Conservation (phyloP, 2,888 invertebrate genomes). For the Nineta flava region DNA sequence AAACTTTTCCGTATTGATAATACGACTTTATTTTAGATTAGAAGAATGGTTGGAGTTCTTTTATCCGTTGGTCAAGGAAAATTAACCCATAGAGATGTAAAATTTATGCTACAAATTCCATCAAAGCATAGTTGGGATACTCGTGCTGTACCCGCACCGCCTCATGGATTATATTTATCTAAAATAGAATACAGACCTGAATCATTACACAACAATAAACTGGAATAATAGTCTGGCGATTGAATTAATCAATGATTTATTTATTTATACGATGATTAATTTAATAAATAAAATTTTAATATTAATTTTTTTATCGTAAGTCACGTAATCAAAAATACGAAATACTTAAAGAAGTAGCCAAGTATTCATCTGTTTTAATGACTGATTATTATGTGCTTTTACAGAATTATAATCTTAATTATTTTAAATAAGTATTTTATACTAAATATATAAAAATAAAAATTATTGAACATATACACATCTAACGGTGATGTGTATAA, state of each 20-base stretch:
- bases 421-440: no score
- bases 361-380: no score
- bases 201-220: conserved; percentile 21
- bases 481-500: no score
- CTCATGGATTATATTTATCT: conserved; percentile 56
- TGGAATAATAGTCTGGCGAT: conserved; percentile 9
- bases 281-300: conserved; percentile 8
- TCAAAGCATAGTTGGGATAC: conserved; percentile 50
- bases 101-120: conserved; percentile 64
- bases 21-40: conserved; percentile 42
- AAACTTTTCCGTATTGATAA: no score
- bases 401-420: no score
- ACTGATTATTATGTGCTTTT: no score
- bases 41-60: conserved; percentile 56
- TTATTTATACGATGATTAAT: conserved; percentile 9
- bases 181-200: conserved; percentile 54
- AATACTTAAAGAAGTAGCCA: no score
- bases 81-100: conserved; percentile 45
- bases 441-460: no score
- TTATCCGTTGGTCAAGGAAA: conserved; percentile 43
- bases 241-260: conserved; percentile 6
- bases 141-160: conserved; percentile 33
- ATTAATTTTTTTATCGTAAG: conserved; percentile 1
- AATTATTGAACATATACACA: no score
- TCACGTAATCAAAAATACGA: neutral